These are phyloP conservation scores for Agonopterix alstromeriana DNA, from an alignment of 2,888 invertebrate genomes.

Conservation along the genomic window DNA sequence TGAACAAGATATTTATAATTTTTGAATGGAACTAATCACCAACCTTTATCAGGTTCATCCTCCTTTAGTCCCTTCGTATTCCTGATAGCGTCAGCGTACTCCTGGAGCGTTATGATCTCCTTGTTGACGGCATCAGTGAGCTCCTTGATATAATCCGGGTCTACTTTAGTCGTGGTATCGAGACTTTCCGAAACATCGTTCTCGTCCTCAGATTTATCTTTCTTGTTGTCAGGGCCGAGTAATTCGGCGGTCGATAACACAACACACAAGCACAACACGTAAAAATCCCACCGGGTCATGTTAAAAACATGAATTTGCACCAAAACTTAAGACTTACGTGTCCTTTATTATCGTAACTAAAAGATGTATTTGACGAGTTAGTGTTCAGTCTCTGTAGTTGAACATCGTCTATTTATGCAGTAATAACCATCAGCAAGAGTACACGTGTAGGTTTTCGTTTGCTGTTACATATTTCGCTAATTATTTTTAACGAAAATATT, in stretches of 20 bases:
- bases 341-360: conserved; percentile 23
- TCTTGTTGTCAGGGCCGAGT: conserved; percentile 46
- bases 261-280: conserved; percentile 41
- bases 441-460: conserved; percentile 21
- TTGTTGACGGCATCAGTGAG: conserved; percentile 48
- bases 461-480: conserved; percentile 13
- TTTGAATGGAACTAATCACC: conserved; percentile 12
- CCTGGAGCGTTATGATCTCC: conserved; percentile 42
- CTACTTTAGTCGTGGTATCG: conserved; percentile 26
- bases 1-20: not conserved
- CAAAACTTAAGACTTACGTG: conserved; percentile 52
- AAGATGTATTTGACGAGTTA: conserved; percentile 6
- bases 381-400: conserved; percentile 1
- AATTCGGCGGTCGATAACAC: conserved; percentile 44
- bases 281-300: conserved; percentile 43
- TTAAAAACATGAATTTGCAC: conserved; percentile 21
- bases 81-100: conserved; percentile 51
- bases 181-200: conserved; percentile 24
- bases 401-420: not conserved
- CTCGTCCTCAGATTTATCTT: conserved; percentile 39
- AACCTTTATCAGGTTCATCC: conserved; percentile 23
- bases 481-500: conserved; percentile 1
- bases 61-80: conserved; percentile 37
- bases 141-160: conserved; percentile 42
- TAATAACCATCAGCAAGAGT: conserved; percentile 17